These are phyloP conservation scores for Forbesichthys agassizii DNA, from an alignment of 2,113 vertebrate species.

Conservation along the genomic window DNA sequence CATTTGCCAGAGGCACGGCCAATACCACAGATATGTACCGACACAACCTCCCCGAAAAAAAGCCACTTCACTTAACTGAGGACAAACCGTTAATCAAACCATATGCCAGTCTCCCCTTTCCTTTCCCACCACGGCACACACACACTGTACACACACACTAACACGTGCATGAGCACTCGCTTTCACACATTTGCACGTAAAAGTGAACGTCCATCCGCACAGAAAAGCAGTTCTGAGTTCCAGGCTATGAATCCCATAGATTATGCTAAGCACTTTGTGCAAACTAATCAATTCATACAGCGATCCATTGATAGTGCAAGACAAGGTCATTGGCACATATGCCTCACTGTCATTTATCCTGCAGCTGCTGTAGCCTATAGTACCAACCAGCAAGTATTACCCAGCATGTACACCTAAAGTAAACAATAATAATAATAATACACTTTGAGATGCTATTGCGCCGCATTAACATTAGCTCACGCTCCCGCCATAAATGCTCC, in stretches of 20 bases:
- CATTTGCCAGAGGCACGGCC: slow-evolving; percentile 57
- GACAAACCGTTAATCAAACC: slow-evolving; percentile 35
- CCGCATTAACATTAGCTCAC: too few species aligned
- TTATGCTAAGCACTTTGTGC: neutral
- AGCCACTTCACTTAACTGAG: slow-evolving; percentile 55
- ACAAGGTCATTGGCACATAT: neutral
- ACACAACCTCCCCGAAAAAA: slow-evolving; percentile 55
- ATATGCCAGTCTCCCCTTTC: neutral
- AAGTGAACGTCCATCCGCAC: neutral
- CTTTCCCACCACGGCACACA: neutral
- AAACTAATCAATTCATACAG: neutral
- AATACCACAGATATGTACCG: slow-evolving; percentile 57
- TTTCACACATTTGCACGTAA: neutral
- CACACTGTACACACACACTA: neutral
- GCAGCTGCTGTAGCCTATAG: neutral
- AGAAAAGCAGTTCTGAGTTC: neutral
- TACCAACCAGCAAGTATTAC: neutral
- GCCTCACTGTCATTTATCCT: neutral
- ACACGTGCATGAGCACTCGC: neutral
- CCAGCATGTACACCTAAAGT: too few species aligned
- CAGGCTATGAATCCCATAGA: neutral
- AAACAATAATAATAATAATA: too few species aligned
- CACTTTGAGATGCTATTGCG: too few species aligned
- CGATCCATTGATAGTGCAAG: slow-evolving; percentile 1
- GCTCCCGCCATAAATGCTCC: slow-evolving; percentile 16